phyloP scores from a whole-genome alignment of 2,888 invertebrate species.

The Pseudococcus jackbeardsleyi region DNA sequence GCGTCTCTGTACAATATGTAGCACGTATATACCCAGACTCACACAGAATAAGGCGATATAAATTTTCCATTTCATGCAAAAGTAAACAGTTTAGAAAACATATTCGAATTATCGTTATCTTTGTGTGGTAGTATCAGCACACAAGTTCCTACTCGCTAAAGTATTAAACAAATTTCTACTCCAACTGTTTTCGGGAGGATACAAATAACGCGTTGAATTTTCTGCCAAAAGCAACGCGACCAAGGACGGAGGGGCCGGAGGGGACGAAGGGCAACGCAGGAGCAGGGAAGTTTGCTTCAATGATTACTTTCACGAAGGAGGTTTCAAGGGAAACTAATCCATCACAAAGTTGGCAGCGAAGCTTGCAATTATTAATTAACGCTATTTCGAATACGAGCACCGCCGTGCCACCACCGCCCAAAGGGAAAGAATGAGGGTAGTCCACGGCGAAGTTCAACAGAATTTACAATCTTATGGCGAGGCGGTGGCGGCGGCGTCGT shows the following conservation, averaged over 20 bases:
- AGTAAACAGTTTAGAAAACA: slow-evolving; percentile 61
- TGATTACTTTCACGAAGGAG: slow-evolving; percentile 64
- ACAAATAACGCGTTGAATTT: slow-evolving; percentile 60
- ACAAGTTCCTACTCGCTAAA: slow-evolving; percentile 63
- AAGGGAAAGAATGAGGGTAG: slow-evolving; percentile 52
- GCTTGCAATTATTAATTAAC: slow-evolving; percentile 64
- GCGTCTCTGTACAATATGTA: not conserved
- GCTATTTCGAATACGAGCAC: slow-evolving; percentile 56
- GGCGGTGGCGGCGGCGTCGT: not conserved
- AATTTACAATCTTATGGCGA: slow-evolving; percentile 58
- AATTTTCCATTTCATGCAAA: slow-evolving; percentile 64
- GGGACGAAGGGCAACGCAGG: not conserved
- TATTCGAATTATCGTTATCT: slow-evolving; percentile 63
- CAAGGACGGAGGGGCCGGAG: not conserved
- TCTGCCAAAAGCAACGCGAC: slow-evolving; percentile 4
- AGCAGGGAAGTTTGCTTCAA: slow-evolving; percentile 63
- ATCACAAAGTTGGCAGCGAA: slow-evolving; percentile 65
- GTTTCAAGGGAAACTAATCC: slow-evolving; percentile 65
- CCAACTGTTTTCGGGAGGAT: slow-evolving; percentile 61
- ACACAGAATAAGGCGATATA: slow-evolving; percentile 47
- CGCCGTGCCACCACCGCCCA: not conserved
- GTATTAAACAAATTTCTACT: slow-evolving; percentile 64
- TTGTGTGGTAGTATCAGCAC: slow-evolving; percentile 61
- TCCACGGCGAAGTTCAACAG: slow-evolving; percentile 56
- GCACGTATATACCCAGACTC: no score